These are phyloP conservation scores for Orthosia gracilis DNA, from an alignment of 2,888 invertebrate genomes.

Conservation along the genomic window DNA sequence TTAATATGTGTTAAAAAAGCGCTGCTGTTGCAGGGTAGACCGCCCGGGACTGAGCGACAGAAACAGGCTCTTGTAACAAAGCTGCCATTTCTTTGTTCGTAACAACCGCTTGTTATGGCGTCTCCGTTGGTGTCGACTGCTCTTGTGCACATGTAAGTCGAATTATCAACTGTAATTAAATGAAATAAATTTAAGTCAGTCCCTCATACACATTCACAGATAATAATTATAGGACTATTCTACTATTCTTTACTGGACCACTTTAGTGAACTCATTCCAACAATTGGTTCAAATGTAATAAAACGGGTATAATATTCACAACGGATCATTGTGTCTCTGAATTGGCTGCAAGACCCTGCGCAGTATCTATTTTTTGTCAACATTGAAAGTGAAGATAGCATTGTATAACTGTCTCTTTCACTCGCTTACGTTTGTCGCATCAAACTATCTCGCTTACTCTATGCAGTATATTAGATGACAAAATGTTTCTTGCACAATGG, in stretches of 20 bases:
- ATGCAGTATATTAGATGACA: too few relatives aligned
- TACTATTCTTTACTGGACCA: neutral
- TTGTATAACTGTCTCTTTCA: too few relatives aligned
- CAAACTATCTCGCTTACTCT: too few relatives aligned
- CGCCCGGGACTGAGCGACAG: conserved; percentile 82
- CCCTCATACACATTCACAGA: neutral
- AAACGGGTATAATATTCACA: too few relatives aligned
- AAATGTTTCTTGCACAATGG: too few relatives aligned
- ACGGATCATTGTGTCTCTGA: too few relatives aligned
- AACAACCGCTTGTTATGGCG: conserved; percentile 91
- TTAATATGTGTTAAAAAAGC: conserved; percentile 63
- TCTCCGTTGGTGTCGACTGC: conserved; percentile 87
- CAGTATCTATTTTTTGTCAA: too few relatives aligned
- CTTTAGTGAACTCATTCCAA: neutral
- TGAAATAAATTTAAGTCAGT: conserved; percentile 5
- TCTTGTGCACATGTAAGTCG: conserved; percentile 93
- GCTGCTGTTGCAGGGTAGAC: conserved; percentile 81
- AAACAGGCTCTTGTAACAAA: conserved; percentile 83
- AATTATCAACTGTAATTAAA: conserved; percentile 92
- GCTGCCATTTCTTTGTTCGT: conserved; percentile 86
- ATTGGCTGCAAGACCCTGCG: too few relatives aligned
- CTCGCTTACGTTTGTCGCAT: too few relatives aligned
- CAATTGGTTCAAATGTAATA: neutral
- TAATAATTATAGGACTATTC: neutral
- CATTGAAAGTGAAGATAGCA: too few relatives aligned